Evolutionary conservation across 2,113 vertebrate genomes (phyloP), one percentile per base, ranked within the genome.

Genomic region (Falco punctatus): DNA sequence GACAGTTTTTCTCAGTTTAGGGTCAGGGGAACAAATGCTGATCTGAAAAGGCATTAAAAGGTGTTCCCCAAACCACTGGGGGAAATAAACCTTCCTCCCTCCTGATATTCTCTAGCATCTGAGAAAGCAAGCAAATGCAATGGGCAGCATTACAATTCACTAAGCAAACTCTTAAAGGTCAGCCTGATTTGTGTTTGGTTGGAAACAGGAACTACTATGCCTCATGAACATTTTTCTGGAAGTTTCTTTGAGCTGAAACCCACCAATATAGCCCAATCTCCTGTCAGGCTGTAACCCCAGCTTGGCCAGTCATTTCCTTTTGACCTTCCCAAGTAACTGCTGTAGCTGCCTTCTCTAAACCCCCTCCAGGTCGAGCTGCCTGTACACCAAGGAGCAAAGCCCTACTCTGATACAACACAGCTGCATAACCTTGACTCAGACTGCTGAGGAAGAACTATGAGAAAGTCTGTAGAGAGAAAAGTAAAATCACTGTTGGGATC

Each of bases 121-220:
- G 46, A 94, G 46, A 78, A 95, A 81, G 54, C 59, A 88, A 86
- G 80, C 13, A 66, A 96, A 91, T 81, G 46, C 42, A 55, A 10
- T 13, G 75, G 82, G 75, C 51, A 92, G 59, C 42, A 38, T 30
- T 78, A 84, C 89, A 90, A 92, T 90, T 81, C 3, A 1, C 65
- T 67, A 30, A 88, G 64, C 51, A 91, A 92, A 89, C 46, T 81
- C 73, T 91, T 95, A 94, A 96, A 93, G 89, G 90, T 94, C 94
- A 96, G 30, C 11, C 35, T 79, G 57, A 87, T 88, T 79, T 65
- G 27, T 90, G 26, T 81, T 89, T 89, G 44, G 44, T 81, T 95
- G 78, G 78, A 79, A 92, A 75, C 2, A 24, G n/a, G 61, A 94
- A 75, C 23, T 15, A 23, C 81, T 90, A 74, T 32, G 84, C 57